Evolutionary conservation across 2,888 invertebrate species (phyloP), one percentile per base, ranked within the genome.

Genomic region (Celastrina argiolus): DNA sequence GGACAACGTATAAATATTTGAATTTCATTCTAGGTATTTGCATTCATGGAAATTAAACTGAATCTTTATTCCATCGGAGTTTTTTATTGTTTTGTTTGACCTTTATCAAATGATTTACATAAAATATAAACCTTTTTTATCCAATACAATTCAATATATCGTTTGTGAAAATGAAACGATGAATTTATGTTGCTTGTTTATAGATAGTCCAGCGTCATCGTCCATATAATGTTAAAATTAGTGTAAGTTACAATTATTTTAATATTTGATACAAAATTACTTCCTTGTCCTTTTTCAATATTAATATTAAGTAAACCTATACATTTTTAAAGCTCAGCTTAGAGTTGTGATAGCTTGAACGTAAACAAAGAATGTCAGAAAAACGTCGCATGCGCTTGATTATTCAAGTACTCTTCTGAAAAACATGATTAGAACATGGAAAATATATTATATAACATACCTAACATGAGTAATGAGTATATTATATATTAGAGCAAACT

Each of bases 41-140:
- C 61, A 26, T 36, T 12, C 59, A 34, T 59, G 59, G 34, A 59
- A 59, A 59, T 59, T 34, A 34, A 59, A 36, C 34, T 31, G 59
- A 22, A 16, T 36, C 61, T 22, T 58, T 31, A 58, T 58, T 58
- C 31, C 28, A 31, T 58, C 31, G 31, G 58, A 31, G 28, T 58
- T 58, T 56, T n/a, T 58, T 58, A 31, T 31, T 28, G 28, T 31
- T 58, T 34, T 16, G 61, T 61, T 61, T 22, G 34, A 61, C 61
- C 61, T 61, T 39, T 61, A 61, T 34, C 18, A 16, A 61, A 61
- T 36, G 36, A 61, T 39, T 61, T 61, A 61, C 61, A 61, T 39
- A 39, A 61, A 61, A 61, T 61, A 39, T 59, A 58, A 31, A 58
- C 31, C 58, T 58, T 58, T 58, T 58, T 31, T 58, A 31, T 31